Evolutionary conservation across 2,113 vertebrate genomes (phyloP).

Genomic region (Drymodes brunneopygia): DNA sequence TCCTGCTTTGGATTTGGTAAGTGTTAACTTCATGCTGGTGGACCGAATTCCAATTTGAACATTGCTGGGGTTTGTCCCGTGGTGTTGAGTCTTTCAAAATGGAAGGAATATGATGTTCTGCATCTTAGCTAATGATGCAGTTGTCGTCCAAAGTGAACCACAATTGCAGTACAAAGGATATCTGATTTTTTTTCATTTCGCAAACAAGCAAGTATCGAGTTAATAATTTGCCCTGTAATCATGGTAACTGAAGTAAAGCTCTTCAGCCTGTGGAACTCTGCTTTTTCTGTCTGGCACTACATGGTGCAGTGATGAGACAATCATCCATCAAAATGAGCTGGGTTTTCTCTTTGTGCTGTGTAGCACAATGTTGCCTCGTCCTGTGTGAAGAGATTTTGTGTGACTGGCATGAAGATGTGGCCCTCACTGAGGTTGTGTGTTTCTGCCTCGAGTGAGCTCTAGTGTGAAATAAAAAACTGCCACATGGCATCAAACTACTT

Average conservation of each 20-base stretch:
- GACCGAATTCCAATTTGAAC: neutral
- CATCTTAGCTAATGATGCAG: neutral
- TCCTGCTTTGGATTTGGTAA: slow-evolving; percentile 59
- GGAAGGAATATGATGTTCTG: neutral
- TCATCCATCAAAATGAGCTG: neutral
- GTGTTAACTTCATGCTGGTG: neutral
- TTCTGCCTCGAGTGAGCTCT: neutral
- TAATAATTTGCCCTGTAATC: neutral
- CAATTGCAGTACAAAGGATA: neutral
- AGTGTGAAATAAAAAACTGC: neutral
- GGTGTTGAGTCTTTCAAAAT: neutral
- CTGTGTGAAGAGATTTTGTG: neutral
- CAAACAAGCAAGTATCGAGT: neutral
- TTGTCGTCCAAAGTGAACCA: neutral
- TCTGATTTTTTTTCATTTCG: neutral
- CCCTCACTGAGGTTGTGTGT: neutral
- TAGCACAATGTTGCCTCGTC: neutral
- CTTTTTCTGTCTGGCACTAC: neutral
- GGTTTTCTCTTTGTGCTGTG: neutral
- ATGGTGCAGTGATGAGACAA: neutral
- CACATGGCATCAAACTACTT: neutral
- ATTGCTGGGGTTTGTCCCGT: neutral
- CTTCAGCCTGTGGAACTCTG: neutral
- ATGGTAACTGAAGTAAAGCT: neutral
- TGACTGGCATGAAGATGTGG: neutral